Evolutionary conservation across 2,113 vertebrate genomes (phyloP).

Genomic region (Chinchilla lanigera): DNA sequence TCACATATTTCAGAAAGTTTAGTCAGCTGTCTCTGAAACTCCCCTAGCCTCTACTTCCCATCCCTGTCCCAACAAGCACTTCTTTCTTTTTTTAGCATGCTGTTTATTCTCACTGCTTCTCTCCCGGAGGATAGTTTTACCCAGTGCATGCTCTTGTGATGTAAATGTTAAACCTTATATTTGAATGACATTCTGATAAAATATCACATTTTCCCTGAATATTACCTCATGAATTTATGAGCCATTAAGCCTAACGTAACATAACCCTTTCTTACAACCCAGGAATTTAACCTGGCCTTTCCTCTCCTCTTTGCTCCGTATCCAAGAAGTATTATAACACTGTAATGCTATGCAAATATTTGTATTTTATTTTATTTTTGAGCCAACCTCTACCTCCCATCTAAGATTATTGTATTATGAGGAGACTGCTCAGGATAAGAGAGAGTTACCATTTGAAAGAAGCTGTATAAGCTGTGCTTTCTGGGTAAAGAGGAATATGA

Average conservation of each 20-base stretch:
- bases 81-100: constrained; percentile 85
- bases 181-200: constrained; percentile 99
- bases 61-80: constrained; percentile 82
- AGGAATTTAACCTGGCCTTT: constrained; percentile 38
- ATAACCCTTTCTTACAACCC: constrained; percentile 66
- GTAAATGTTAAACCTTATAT: constrained; percentile 98
- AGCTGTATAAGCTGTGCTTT: constrained; percentile 86
- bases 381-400: constrained; percentile 74
- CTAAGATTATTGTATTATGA: constrained; percentile 85
- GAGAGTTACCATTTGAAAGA: constrained; percentile 92
- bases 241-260: constrained; percentile 86
- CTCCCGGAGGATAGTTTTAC: constrained; percentile 89
- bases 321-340: constrained; percentile 62
- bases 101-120: constrained; percentile 89
- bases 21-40: constrained; percentile 38
- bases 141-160: constrained; percentile 94
- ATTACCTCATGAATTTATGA: constrained; percentile 89
- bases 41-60: neutral
- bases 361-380: constrained; percentile 78
- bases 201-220: constrained; percentile 89
- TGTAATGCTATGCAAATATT: constrained; percentile 86
- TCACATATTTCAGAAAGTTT: constrained; percentile 73
- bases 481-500: constrained; percentile 87
- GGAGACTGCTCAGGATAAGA: constrained; percentile 85
- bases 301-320: neutral